phyloP scores from a whole-genome alignment of 2,113 vertebrate species.

The Rynchops niger region DNA sequence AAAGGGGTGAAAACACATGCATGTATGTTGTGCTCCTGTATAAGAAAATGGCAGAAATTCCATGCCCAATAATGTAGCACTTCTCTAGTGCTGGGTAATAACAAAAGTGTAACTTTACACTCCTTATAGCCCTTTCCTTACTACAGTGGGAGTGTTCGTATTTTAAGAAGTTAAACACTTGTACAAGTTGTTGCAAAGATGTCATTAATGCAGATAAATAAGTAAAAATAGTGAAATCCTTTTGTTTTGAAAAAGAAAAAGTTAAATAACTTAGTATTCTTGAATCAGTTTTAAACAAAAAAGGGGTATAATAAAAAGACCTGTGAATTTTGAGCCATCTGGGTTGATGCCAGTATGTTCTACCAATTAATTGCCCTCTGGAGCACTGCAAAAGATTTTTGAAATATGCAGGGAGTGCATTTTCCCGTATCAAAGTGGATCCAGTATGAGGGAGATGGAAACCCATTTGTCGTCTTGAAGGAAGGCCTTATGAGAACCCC shows the following conservation, averaged over 20 bases:
- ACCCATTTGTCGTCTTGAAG: neutral
- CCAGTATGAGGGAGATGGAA: neutral
- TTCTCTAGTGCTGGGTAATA: neutral
- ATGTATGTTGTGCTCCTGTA: neutral
- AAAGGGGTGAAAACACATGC: neutral
- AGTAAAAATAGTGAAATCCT: neutral
- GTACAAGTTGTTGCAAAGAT: neutral
- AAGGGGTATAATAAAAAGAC: neutral
- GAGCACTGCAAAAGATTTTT: neutral
- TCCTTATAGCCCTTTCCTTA: neutral
- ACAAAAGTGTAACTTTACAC: neutral
- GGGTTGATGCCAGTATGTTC: neutral
- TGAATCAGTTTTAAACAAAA: neutral
- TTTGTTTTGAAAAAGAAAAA: neutral
- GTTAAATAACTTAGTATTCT: neutral
- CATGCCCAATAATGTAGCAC: neutral
- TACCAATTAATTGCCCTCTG: neutral
- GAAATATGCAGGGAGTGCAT: neutral
- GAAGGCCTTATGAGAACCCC: neutral
- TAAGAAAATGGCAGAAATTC: neutral
- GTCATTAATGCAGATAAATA: neutral
- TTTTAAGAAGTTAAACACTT: neutral
- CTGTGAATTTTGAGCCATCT: neutral
- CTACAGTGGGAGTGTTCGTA: neutral
- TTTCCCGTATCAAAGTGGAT: neutral